Percentiles rank a stretch among this genome's conserved stretches.
phyloP scores from a whole-genome alignment of 2,113 vertebrate species.

The Brachypodius melanocephalos region DNA sequence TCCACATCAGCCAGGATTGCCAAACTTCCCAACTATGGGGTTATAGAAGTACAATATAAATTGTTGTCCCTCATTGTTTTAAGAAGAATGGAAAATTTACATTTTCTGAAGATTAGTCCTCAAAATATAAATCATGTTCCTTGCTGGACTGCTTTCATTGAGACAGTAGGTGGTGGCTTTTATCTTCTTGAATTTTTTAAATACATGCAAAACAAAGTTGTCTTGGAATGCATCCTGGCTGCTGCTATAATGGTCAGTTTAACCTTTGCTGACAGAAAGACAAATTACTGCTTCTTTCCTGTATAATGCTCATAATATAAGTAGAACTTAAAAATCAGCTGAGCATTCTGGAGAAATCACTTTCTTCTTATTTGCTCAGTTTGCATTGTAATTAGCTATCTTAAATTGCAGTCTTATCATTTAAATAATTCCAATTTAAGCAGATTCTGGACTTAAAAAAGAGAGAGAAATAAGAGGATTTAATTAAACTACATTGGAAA shows the following conservation, averaged over 20 bases:
- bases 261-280: constrained; percentile 55
- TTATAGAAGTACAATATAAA: background rate
- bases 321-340: background rate
- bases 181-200: background rate
- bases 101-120: background rate
- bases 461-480: background rate
- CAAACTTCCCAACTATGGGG: background rate
- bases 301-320: background rate
- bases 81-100: background rate
- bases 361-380: background rate
- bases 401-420: background rate
- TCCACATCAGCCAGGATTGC: background rate
- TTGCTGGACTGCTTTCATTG: background rate
- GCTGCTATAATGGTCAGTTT: constrained; percentile 5
- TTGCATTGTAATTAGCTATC: background rate
- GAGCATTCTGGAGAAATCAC: background rate
- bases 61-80: background rate
- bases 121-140: background rate
- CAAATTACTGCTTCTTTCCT: constrained; percentile 3
- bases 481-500: background rate
- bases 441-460: background rate
- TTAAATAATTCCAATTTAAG: background rate
- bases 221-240: background rate
- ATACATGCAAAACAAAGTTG: background rate
- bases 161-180: background rate